Conservation (phyloP, 2,113 vertebrate species). For the Sapajus apella region DNA sequence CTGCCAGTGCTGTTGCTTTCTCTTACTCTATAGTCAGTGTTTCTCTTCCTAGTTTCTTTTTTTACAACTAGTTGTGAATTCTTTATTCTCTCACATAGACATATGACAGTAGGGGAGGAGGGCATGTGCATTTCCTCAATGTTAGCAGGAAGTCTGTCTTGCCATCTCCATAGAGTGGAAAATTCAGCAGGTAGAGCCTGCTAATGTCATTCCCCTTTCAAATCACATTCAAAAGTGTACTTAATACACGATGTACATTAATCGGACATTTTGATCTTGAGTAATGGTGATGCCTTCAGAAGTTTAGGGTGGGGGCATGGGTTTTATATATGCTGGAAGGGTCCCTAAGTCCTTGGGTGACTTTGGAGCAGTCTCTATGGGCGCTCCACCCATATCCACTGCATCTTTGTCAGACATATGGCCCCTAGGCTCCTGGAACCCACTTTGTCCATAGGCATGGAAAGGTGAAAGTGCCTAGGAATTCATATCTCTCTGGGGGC, state of each 20-base stretch:
- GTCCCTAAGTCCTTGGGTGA: neutral
- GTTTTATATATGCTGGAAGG: neutral
- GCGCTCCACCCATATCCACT: fast-evolving
- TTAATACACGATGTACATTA: fast-evolving
- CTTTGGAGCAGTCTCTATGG: neutral
- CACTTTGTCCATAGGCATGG: neutral
- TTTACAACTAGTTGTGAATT: slow-evolving; percentile 71
- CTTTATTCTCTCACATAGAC: slow-evolving; percentile 72
- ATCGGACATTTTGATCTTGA: neutral
- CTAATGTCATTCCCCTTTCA: neutral
- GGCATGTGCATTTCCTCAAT: slow-evolving; percentile 54
- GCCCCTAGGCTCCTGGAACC: neutral
- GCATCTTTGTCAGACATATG: neutral
- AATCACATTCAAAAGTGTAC: neutral
- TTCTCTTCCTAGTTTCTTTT: slow-evolving; percentile 57
- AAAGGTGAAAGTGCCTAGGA: neutral
- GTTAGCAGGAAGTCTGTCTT: slow-evolving; percentile 53
- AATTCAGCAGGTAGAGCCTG: neutral
- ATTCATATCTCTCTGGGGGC: neutral
- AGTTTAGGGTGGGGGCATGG: neutral
- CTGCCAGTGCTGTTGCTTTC: neutral
- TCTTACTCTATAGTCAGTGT: slow-evolving; percentile 26
- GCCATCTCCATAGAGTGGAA: neutral
- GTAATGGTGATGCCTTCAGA: neutral
- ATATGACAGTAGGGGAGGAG: slow-evolving; percentile 63